These are phyloP conservation scores for Potamilus streckersoni DNA, from an alignment of 1,140 invertebrate genomes.

Conservation along the genomic window DNA sequence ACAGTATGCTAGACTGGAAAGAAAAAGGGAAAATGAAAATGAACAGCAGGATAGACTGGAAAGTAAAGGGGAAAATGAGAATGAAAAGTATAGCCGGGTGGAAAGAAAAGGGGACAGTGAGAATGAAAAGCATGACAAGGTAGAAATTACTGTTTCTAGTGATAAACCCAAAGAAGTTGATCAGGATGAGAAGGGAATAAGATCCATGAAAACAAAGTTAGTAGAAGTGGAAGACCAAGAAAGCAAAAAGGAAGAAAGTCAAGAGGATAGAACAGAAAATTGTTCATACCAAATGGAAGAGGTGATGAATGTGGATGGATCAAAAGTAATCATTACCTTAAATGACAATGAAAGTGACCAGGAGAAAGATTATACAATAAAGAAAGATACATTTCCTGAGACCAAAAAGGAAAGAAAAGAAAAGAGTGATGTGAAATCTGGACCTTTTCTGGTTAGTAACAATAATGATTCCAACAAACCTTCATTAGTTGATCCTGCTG, in stretches of 20 bases:
- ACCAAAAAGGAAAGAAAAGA: too few species aligned
- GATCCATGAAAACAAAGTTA: slow-evolving; percentile 2
- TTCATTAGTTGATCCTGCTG: too few species aligned
- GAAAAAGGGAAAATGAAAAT: slow-evolving; percentile 29
- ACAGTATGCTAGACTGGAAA: slow-evolving; percentile 18
- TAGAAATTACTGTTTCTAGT: slow-evolving; percentile 45
- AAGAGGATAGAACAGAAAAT: neutral
- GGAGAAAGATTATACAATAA: too few species aligned
- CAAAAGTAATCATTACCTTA: too few species aligned
- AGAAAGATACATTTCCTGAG: too few species aligned
- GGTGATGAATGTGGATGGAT: neutral
- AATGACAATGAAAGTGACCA: too few species aligned
- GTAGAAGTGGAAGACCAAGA: neutral
- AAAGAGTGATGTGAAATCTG: too few species aligned
- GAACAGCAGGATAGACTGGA: slow-evolving; percentile 24
- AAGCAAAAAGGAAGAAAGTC: neutral
- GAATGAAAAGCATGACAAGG: slow-evolving; percentile 56
- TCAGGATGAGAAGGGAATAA: slow-evolving; percentile 21
- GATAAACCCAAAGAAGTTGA: slow-evolving; percentile 48
- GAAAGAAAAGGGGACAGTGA: slow-evolving; percentile 28
- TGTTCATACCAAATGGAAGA: neutral
- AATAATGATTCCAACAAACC: too few species aligned
- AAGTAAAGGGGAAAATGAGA: slow-evolving; percentile 39
- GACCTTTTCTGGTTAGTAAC: too few species aligned
- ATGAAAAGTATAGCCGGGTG: slow-evolving; percentile 18